phyloP scores from a whole-genome alignment of 2,113 vertebrate species.

The Oreochromis spilurus region DNA sequence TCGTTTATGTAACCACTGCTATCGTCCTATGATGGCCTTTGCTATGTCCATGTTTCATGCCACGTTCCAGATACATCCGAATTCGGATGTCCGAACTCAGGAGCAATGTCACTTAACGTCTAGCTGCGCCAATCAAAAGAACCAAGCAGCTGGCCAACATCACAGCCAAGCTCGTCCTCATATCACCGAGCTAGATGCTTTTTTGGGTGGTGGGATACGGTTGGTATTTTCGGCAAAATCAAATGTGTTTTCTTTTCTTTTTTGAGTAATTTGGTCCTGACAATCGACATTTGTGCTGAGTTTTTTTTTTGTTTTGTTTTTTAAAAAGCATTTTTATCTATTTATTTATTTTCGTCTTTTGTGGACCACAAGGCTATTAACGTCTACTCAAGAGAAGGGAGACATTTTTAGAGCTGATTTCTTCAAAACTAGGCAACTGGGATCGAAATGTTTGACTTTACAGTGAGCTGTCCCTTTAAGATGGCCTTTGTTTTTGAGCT shows the following conservation, averaged over 20 bases:
- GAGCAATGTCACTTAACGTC: neutral
- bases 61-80: neutral
- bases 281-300: neutral
- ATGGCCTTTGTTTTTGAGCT: neutral
- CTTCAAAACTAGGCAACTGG: neutral
- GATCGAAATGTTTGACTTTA: neutral
- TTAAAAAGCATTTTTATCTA: neutral
- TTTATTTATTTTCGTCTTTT: neutral
- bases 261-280: neutral
- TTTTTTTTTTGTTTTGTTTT: neutral
- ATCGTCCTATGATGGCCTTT: neutral
- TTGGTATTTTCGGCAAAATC: neutral
- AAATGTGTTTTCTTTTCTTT: neutral
- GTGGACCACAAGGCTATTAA: neutral
- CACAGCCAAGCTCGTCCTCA: neutral
- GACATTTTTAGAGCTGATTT: neutral
- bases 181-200: neutral
- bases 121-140: neutral
- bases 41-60: neutral
- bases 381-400: neutral
- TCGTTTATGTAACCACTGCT: neutral
- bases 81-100: neutral
- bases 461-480: neutral
- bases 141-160: neutral
- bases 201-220: neutral